These are phyloP conservation scores for Steromphala cineraria DNA, from an alignment of 2,888 invertebrate genomes.

Conservation along the genomic window DNA sequence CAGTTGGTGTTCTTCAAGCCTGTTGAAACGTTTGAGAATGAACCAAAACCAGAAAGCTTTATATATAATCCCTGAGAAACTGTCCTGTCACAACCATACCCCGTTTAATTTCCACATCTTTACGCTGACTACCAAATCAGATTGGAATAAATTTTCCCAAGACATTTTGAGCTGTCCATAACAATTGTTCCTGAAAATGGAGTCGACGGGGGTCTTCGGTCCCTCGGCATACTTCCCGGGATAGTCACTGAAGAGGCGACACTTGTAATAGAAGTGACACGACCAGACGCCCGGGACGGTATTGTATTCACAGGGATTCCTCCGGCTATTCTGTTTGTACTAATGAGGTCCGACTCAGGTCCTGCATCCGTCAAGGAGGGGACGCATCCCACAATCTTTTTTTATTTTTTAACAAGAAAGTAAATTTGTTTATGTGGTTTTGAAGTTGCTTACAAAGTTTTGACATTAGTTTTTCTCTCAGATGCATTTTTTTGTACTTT, in stretches of 20 bases:
- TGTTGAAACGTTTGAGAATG: conserved; percentile 18
- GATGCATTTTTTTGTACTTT: too few relatives aligned
- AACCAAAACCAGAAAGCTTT: not conserved
- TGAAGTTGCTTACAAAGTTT: too few relatives aligned
- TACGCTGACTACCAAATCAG: not conserved
- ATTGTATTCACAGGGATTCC: not conserved
- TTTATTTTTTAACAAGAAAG: too few relatives aligned
- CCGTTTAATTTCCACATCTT: conserved; percentile 3
- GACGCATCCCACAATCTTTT: too few relatives aligned
- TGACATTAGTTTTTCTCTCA: too few relatives aligned
- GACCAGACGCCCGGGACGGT: not conserved
- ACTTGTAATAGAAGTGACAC: conserved; percentile 1
- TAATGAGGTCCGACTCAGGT: not conserved
- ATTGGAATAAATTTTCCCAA: conserved; percentile 10
- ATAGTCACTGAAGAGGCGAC: conserved; percentile 9
- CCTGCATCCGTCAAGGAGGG: too few relatives aligned
- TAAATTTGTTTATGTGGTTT: too few relatives aligned
- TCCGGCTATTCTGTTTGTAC: not conserved
- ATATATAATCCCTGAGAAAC: conserved; percentile 11
- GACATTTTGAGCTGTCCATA: conserved; percentile 9
- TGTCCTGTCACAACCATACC: not conserved
- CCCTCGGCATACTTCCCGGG: not conserved
- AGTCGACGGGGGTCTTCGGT: not conserved
- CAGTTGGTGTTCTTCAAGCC: conserved; percentile 7
- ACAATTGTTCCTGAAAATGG: conserved; percentile 12